phyloP scores from a whole-genome alignment of 2,113 vertebrate genomes.

The Gopherus evgoodei region DNA sequence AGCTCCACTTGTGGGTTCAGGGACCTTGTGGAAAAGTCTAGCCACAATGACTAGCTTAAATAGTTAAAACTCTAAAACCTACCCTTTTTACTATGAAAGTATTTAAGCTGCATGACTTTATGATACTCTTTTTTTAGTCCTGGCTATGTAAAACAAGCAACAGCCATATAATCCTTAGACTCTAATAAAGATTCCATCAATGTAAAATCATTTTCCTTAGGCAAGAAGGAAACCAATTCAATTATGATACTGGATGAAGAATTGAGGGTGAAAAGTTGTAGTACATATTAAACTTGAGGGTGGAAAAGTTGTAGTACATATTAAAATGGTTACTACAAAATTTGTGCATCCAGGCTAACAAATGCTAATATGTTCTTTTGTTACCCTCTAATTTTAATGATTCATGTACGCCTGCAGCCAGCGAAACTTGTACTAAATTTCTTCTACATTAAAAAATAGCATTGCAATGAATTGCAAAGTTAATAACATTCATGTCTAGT shows the following conservation, averaged over 20 bases:
- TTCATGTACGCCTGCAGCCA: constrained; percentile 84
- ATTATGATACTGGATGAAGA: constrained; percentile 83
- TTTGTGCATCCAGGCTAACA: constrained; percentile 82
- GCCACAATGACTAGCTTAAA: constrained; percentile 47
- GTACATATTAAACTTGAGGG: constrained; percentile 83
- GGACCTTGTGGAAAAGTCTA: constrained; percentile 20
- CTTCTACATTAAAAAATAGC: constrained; percentile 80
- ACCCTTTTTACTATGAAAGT: neutral
- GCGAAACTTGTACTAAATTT: constrained; percentile 85
- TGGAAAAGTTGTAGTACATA: constrained; percentile 80
- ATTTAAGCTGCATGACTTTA: constrained; percentile 28
- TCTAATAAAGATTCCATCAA: constrained; percentile 80
- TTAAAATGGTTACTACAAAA: constrained; percentile 85
- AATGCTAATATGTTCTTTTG: constrained; percentile 90
- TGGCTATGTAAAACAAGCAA: constrained; percentile 61
- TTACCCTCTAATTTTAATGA: constrained; percentile 86
- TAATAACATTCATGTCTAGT: constrained; percentile 84
- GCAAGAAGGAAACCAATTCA: constrained; percentile 80
- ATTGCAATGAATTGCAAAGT: constrained; percentile 81
- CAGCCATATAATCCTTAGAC: constrained; percentile 73
- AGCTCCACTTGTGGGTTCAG: constrained; percentile 13
- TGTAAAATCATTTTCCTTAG: constrained; percentile 77
- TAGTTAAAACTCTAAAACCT: constrained; percentile 25
- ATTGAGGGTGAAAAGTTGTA: constrained; percentile 81
- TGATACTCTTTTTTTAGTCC: constrained; percentile 26